Evolutionary conservation across 1,140 invertebrate species (phyloP).

Genomic region (Pachypsylla venusta): DNA sequence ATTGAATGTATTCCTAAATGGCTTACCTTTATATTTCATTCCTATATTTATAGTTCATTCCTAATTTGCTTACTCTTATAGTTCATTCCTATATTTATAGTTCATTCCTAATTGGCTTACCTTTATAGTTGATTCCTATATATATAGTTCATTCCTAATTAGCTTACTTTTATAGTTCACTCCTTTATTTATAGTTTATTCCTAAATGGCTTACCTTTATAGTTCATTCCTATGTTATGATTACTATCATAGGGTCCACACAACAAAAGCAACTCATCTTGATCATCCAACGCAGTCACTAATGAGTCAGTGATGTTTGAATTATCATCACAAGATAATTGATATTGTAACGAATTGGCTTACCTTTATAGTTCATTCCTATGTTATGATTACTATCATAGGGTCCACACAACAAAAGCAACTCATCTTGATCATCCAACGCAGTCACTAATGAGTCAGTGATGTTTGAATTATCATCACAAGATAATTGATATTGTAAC

Average conservation of each 20-base stretch:
- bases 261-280: conserved; percentile 3
- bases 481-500: neutral
- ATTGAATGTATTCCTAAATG: too few species aligned
- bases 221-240: neutral
- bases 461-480: neutral
- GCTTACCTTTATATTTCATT: too few species aligned
- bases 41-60: too few species aligned
- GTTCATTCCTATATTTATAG: too few species aligned
- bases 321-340: neutral
- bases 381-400: neutral
- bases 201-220: conserved; percentile 8
- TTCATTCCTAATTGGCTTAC: too few species aligned
- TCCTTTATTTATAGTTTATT: too few species aligned
- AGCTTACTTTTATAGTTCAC: too few species aligned
- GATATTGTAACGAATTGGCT: neutral
- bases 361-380: conserved; percentile 9
- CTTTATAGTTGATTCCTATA: too few species aligned
- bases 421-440: conserved; percentile 2
- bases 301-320: neutral
- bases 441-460: neutral
- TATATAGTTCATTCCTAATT: too few species aligned
- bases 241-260: neutral
- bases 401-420: neutral
- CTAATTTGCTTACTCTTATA: too few species aligned
- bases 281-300: neutral